Evolutionary conservation across 2,888 invertebrate species (phyloP).

Genomic region (Deilephila elpenor): DNA sequence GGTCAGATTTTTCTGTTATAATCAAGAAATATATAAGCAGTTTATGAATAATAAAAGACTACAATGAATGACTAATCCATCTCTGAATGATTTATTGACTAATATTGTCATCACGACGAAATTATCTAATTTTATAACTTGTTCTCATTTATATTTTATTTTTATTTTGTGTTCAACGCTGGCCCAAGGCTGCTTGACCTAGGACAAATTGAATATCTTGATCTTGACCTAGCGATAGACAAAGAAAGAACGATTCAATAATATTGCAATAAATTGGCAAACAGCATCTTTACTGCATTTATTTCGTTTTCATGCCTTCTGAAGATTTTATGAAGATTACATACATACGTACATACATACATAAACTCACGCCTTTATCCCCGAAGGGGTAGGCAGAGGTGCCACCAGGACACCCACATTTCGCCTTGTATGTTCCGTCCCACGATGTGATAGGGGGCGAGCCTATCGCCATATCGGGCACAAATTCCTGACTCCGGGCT

Average conservation of each 20-base stretch:
- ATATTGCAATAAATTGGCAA: slow-evolving; percentile 20
- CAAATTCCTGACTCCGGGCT: too few relatives aligned
- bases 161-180: slow-evolving; percentile 3
- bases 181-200: slow-evolving; percentile 13
- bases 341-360: too few relatives aligned
- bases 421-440: too few relatives aligned
- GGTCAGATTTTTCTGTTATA: too few relatives aligned
- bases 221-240: slow-evolving; percentile 16
- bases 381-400: too few relatives aligned
- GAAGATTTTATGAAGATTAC: neutral
- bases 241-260: slow-evolving; percentile 14
- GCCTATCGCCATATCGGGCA: too few relatives aligned
- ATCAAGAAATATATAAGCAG: too few relatives aligned
- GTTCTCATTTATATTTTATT: neutral
- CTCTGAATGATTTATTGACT: neutral
- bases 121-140: neutral
- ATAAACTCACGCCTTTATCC: too few relatives aligned
- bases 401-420: too few relatives aligned
- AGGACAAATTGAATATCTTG: slow-evolving; percentile 6
- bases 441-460: too few relatives aligned
- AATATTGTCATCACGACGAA: neutral
- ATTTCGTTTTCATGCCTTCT: neutral
- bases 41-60: too few relatives aligned
- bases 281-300: neutral
- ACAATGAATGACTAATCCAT: too few relatives aligned